Evolutionary conservation across 2,113 vertebrate species (phyloP), one percentile per base, ranked within the genome.

Genomic region (Dendropsophus ebraccatus): DNA sequence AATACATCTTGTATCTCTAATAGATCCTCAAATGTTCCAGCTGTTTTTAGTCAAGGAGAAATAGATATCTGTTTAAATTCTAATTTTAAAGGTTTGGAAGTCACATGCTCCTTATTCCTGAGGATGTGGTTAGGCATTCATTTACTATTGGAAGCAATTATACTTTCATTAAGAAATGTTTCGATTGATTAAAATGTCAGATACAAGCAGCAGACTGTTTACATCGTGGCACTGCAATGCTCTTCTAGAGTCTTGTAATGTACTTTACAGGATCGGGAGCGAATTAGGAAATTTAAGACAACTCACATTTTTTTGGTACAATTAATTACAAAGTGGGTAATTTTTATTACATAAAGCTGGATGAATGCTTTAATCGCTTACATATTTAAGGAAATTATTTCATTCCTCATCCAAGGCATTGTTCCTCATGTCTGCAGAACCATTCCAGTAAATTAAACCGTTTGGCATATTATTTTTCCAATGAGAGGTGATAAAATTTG

Each of bases 121-220:
- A 81, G 78, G 56, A 81, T 62, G 78, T 62, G 54, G 56, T 81
- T 58, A 81, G 56, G 37, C 56, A 60, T 81, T 19, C 41, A 65
- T 47, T 81, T 81, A 81, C 60, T 81, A 12, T 81, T 62, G 35
- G 11, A 47, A 28, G 78, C 78, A 65, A 81, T 65, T 62, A 35
- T 62, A 81, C 19, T 81, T 81, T 81, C 56, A 81, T 81, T 62
- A 65, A 62, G 78, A 65, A 81, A 28, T 81, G n/a, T 65, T 56
- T 47, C 13, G 56, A 81, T 45, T 81, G 78, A 81, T 25, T 65
- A 65, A 81, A 60, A 62, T 28, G 78, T 62, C 37, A 65, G 32
- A 56, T 62, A 37, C 23, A 62, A 28, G 56, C 56, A 47, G 8
- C 14, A 62, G 56, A 81, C 58, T 81, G 78, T 81, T 81, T 81